Percentiles rank a stretch among this genome's conserved stretches.
phyloP scores from a whole-genome alignment of 2,888 invertebrate genomes.

The Hydrotaea diabolus region DNA sequence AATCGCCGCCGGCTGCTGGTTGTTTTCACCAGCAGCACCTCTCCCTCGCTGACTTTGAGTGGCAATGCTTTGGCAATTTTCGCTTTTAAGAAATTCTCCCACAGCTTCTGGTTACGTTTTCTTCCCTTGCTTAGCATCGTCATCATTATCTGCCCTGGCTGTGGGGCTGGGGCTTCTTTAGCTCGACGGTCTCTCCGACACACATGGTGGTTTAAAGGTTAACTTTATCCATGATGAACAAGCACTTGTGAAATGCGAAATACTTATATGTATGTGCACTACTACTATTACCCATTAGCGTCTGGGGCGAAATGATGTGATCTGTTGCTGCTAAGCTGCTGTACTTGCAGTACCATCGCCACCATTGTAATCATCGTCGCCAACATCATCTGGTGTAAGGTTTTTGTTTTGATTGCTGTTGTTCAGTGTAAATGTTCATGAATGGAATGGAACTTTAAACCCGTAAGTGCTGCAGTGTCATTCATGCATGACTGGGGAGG shows the following conservation, averaged over 20 bases:
- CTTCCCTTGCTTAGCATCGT: neutral
- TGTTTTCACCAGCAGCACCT: neutral
- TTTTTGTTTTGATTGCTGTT: no score
- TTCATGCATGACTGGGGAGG: conserved; percentile 1
- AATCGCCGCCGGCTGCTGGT: no score
- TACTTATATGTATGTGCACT: neutral
- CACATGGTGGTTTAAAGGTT: conserved; percentile 38
- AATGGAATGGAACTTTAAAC: conserved; percentile 4
- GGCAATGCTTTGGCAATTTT: neutral
- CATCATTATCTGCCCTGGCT: neutral
- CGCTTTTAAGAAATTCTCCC: conserved; percentile 62
- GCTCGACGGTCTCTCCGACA: neutral
- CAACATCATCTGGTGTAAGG: neutral
- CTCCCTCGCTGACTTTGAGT: neutral
- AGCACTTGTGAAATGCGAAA: conserved; percentile 9
- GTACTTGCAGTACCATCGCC: neutral
- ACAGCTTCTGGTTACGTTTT: conserved; percentile 57
- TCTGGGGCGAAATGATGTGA: neutral
- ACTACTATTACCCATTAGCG: neutral
- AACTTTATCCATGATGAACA: conserved; percentile 12
- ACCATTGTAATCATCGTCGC: no score
- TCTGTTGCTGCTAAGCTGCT: neutral
- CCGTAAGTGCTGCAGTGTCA: conserved; percentile 2
- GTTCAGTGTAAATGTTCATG: conserved; percentile 6
- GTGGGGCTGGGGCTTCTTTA: conserved; percentile 1